Conservation (phyloP, 2,888 invertebrate genomes). For the Platycnemis pennipes region DNA sequence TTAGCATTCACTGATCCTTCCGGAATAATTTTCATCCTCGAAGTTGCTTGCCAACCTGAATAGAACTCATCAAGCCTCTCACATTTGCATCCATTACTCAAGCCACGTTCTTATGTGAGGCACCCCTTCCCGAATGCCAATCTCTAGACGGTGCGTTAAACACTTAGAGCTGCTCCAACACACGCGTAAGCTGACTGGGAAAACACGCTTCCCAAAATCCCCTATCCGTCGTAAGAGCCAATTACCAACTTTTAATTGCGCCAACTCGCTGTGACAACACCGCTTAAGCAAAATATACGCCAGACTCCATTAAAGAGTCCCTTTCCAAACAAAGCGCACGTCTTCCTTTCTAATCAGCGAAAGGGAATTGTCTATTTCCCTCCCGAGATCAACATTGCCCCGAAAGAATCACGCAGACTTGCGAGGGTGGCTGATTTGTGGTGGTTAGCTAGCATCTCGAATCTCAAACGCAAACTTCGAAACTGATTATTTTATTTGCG, state of each 20-base stretch:
- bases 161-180: background rate
- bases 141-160: background rate
- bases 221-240: background rate
- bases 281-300: background rate
- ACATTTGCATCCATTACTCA: slow-evolving; percentile 12
- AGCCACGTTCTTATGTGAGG: background rate
- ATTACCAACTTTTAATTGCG: slow-evolving; percentile 44
- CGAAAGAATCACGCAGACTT: background rate
- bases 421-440: background rate
- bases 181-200: too few relatives aligned
- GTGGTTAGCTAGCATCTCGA: background rate
- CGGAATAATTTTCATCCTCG: too few relatives aligned
- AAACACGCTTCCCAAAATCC: background rate
- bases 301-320: background rate
- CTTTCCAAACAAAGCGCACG: background rate
- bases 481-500: too few relatives aligned
- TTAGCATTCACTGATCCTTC: too few relatives aligned
- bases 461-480: too few relatives aligned
- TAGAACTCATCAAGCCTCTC: background rate
- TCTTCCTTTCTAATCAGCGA: background rate
- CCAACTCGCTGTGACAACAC: slow-evolving; percentile 38
- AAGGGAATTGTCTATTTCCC: slow-evolving; percentile 4
- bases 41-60: too few relatives aligned
- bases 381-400: background rate
- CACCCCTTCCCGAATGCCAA: background rate